Base-by-base conservation (phyloP, 1,140 invertebrate genomes). In the Archivesica marissinica region DNA sequence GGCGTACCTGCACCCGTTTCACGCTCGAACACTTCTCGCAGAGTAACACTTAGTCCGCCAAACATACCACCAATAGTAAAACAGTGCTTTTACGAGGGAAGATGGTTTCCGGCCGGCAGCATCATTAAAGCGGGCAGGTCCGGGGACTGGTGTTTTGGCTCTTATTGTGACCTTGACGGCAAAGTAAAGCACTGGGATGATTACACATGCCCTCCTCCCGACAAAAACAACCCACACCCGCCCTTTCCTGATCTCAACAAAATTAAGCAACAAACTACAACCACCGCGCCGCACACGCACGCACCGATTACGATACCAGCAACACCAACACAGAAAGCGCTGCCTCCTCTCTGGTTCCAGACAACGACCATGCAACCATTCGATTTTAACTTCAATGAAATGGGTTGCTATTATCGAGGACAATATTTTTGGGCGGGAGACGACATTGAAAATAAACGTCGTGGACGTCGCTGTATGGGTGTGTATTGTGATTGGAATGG, bases 71-170 rank as follows among this genome's bases (percentile, higher is more conserved):
- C 38, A 7, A 6, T 66, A n/a, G 33, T 64, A 9, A 30, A 23
- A n/a, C 72, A 85, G 39, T 85, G 82, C 68, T 85, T 77, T 25
- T 59, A 76, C 30, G 61, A 85, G 15, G 74, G 72, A n/a, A 20
- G 59, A 0, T 85, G 82, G 82, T 85, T 68, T 38, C 72, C 72
- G 28, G 56, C 82, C 0, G 82, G 74, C 6, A 35, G 56, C 9
- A 77, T 77, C 9, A 47, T 85, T 1, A 50, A 23, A 0, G 54
- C 59, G 17, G 82, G 82, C 7, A 52, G 74, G 20, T 50, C 74
- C 0, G 52, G 41, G 17, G 50, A 50, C 30, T 85, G 82, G 82
- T 85, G 82, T 54, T 85, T 38, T 23, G 82, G 82, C 11, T 44
- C 72, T 9, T 77, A 76, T 44, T 85, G 82, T 68, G 74, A 85